A percentile compares a stretch with the other conserved stretches of the same genome.
These are phyloP conservation scores for Oedothorax gibbosus DNA, from an alignment of 1,140 invertebrate species.

Conservation along the genomic window DNA sequence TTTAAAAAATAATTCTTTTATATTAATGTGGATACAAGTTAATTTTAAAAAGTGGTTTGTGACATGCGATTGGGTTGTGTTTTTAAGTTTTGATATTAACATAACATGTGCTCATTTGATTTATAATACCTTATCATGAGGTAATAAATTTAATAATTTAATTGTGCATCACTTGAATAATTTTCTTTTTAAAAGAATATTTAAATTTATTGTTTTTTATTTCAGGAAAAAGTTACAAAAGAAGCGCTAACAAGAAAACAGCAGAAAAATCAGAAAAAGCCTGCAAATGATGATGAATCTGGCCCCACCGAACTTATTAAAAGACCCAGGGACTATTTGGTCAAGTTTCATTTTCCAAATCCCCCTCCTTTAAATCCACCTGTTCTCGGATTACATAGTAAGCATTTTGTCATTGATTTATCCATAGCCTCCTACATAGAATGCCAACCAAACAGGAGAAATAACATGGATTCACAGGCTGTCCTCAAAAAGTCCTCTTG, in stretches of 20 bases:
- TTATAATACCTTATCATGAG: no score
- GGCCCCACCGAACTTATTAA: conserved; percentile 69
- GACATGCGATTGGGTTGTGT: no score
- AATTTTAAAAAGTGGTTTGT: no score
- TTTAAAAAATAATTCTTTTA: no score
- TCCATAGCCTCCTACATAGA: background rate
- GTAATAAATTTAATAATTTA: no score
- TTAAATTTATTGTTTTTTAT: background rate
- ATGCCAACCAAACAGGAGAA: no score
- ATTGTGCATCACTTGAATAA: no score
- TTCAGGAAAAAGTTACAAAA: conserved; percentile 61
- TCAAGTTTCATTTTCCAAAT: conserved; percentile 97
- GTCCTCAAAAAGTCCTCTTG: no score
- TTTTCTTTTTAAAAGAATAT: background rate
- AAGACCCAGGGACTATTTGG: conserved; percentile 72
- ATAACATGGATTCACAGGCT: no score
- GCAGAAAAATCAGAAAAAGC: conserved; percentile 66
- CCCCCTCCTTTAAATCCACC: conserved; percentile 94
- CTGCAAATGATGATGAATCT: conserved; percentile 66
- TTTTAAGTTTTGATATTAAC: no score
- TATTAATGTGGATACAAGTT: no score
- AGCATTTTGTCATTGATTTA: conserved; percentile 10
- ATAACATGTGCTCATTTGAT: no score
- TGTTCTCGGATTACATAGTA: conserved; percentile 86
- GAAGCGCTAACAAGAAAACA: conserved; percentile 70